Evolutionary conservation across 2,113 vertebrate species (phyloP).

Genomic region (Atractosteus spatula): DNA sequence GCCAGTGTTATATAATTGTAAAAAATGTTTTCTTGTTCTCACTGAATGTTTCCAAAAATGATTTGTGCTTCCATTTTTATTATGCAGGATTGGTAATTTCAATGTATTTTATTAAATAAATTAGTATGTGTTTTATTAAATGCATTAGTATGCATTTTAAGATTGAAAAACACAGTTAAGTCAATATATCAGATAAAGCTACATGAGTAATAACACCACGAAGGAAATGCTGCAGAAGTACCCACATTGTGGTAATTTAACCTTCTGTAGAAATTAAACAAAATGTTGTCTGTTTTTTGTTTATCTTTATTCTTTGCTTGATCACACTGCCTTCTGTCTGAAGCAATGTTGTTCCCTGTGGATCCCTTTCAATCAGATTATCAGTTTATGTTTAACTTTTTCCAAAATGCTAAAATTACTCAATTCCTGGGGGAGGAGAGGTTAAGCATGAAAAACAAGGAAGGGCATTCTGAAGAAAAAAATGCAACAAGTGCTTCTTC

Average conservation of each 20-base stretch:
- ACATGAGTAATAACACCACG: constrained; percentile 11
- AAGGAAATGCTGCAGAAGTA: constrained; percentile 9
- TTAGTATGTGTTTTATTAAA: background rate
- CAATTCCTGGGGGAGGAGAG: constrained; percentile 18
- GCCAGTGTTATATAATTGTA: no score
- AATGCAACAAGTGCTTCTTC: background rate
- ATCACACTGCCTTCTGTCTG: constrained; percentile 21
- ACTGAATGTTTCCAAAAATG: no score
- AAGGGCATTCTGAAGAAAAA: background rate
- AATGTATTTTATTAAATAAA: background rate
- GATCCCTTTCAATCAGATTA: constrained; percentile 25
- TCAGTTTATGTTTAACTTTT: constrained; percentile 24
- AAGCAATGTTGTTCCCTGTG: constrained; percentile 19
- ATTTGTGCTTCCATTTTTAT: no score
- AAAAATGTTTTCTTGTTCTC: no score
- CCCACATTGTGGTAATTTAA: constrained; percentile 11
- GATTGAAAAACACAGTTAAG: constrained; percentile 6
- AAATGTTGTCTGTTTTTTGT: no score
- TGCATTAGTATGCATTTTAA: constrained; percentile 12
- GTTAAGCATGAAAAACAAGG: constrained; percentile 10
- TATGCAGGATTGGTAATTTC: background rate
- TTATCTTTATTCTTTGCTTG: constrained; percentile 7
- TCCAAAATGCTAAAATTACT: constrained; percentile 19
- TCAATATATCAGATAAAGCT: constrained; percentile 16
- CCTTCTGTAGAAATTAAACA: constrained; percentile 7